Base-by-base conservation (phyloP, 2,113 vertebrate species). In the Polyodon spathula region DNA sequence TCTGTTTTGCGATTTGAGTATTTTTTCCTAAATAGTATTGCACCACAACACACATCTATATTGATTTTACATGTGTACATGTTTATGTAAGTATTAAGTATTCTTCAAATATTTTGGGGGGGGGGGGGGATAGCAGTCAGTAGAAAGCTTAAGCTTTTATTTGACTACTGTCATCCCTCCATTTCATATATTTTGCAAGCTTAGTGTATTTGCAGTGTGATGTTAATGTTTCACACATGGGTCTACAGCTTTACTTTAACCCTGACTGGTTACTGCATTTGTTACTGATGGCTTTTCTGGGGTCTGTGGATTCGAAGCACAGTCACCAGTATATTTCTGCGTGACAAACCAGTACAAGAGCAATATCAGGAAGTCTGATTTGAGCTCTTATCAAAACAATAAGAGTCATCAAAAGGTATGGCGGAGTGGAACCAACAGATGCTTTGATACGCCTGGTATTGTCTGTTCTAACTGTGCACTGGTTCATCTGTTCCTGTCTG, bases 401-500 rank as follows among this genome's bases (percentile, higher is more conserved):
- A 37, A 52, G 57, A 59, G 52, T 46, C 55, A 62, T 80, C 11
- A 58, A 65, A 69, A 70, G 66, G 68, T 70, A 56, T 56, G 44
- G 27, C 54, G 72, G 40, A 41, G 58, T 73, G 74, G 64, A 72
- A 74, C 69, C 74, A 77, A 68, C 43, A 67, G 69, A 42, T 54
- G 60, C 69, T 64, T 62, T 78, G 76, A 79, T 78, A 77, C 71
- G 65, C 76, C 73, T 85, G 77, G 75, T 75, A 79, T 77, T 78
- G 73, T 76, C 81, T 80, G 75, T 80, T 83, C 76, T 76, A 54
- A 78, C 57, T 84, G 80, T 44, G 40, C 81, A 84, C 74, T 76
- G 74, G 73, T 83, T 84, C 76, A 76, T 75, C 74, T 81, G 77
- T 71, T 82, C 79, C 66, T 76, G 43, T 84, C 72, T 84, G 59